Conservation (phyloP, 2,797 vertebrate species). For the Menidia menidia region DNA sequence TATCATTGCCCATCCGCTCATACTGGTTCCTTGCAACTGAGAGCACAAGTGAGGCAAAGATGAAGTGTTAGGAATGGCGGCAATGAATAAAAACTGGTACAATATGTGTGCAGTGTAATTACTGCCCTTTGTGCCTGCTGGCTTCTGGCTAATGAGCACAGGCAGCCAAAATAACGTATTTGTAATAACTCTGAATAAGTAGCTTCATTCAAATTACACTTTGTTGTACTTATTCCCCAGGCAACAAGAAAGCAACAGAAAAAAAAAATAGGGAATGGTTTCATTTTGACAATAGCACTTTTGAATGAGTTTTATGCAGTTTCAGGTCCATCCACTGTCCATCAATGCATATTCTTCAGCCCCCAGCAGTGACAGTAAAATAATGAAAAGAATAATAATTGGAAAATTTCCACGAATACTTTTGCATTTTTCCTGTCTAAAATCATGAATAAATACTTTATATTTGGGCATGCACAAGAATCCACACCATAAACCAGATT, state of each 20-base stretch:
- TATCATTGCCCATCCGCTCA: constrained; percentile 88
- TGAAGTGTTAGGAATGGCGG: constrained; percentile 1
- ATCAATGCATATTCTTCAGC: background rate
- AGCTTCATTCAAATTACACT: background rate
- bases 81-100: background rate
- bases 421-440: background rate
- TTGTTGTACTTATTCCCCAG: background rate
- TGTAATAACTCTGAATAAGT: background rate
- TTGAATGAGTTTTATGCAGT: constrained; percentile 1
- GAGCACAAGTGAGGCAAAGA: constrained; percentile 25
- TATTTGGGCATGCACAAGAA: too few species aligned
- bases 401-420: too few species aligned
- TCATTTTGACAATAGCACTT: background rate
- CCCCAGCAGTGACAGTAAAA: background rate
- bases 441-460: background rate
- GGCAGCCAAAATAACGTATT: constrained; percentile 2
- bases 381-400: background rate
- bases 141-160: constrained; percentile 3
- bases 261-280: background rate
- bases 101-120: background rate
- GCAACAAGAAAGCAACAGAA: constrained; percentile 1
- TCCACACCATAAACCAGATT: too few species aligned
- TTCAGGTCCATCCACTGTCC: background rate
- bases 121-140: background rate
- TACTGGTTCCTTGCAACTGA: constrained; percentile 88